Evolutionary conservation across 2,888 invertebrate genomes (phyloP), one percentile per base, ranked within the genome.

Genomic region (Vannuccia rotundouncinata): DNA sequence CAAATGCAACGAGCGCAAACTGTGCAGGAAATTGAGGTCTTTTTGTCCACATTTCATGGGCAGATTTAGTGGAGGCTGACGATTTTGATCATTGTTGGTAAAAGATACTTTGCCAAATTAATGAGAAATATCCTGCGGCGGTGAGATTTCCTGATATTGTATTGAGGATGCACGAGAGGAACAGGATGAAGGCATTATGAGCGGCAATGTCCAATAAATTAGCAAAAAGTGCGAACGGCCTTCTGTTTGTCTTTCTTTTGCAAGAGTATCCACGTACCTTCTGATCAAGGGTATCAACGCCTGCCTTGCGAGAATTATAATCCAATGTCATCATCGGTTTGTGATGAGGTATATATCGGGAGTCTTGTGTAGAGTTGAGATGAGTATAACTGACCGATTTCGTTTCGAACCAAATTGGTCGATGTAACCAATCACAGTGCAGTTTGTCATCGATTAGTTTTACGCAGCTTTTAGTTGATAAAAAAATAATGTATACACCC

Each of bases 231-330:
- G 75, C 75, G 27, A 75, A 75, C 30, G 29, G 75, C 30, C 75
- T 27, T 22, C 75, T 29, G 75, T 75, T 75, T 31, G 75, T 75
- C 75, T 75, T 75, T 31, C 75, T 29, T 75, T 75, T 75, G 75
- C 75, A 75, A 75, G 30, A 31, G 75, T 29, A 75, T 29, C 27
- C 17, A 29, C 75, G 27, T 31, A 75, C 75, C 22, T 29, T 31
- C 25, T 75, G 75, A 75, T 75, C 75, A 29, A 75, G 31, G 29
- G 30, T 75, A 31, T 75, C 75, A 1, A 75, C 29, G 75, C 75
- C 75, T 29, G 30, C 75, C 75, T 75, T 75, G 75, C 25, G 29
- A 5, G 29, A 31, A 31, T 75, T 75, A 29, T 75, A 75, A 25
- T 75, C 75, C 30, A 75, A 5, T 75, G 29, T 31, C 29, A 75